Conservation (phyloP, 2,888 invertebrate genomes). For the Cybosia mesomella region DNA sequence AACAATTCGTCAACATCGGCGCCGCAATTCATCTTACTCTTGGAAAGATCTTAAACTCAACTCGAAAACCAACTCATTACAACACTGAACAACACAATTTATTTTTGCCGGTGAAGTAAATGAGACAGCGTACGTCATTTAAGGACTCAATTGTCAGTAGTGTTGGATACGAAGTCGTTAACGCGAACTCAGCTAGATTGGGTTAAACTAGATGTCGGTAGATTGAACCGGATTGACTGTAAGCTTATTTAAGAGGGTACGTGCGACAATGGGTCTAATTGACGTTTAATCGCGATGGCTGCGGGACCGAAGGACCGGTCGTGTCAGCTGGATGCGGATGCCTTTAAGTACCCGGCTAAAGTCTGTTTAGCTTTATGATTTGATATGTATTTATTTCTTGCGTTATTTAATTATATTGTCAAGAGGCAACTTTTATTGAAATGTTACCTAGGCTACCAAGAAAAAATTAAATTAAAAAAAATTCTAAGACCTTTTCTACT, state of each 20-base stretch:
- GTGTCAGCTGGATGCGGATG: conserved; percentile 46
- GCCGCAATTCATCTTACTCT: conserved; percentile 20
- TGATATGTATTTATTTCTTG: not conserved
- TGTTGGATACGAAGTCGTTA: conserved; percentile 59
- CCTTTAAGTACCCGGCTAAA: not conserved
- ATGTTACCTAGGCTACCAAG: not conserved
- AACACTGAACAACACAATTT: conserved; percentile 43
- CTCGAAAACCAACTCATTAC: conserved; percentile 33
- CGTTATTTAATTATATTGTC: too few species aligned
- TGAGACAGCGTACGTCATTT: conserved; percentile 58
- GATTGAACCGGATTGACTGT: conserved; percentile 63
- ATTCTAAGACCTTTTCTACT: not conserved
- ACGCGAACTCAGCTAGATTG: conserved; percentile 42
- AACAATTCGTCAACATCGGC: conserved; percentile 17
- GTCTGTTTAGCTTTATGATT: not conserved
- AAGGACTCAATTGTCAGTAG: conserved; percentile 55
- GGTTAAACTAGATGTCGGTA: conserved; percentile 38
- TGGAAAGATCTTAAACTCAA: conserved; percentile 35
- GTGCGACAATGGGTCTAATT: conserved; percentile 81
- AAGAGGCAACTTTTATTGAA: not conserved
- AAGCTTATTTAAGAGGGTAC: conserved; percentile 73
- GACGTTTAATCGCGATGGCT: conserved; percentile 78
- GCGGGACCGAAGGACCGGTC: conserved; percentile 70
- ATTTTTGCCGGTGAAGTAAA: conserved; percentile 53
- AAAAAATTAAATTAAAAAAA: not conserved